Evolutionary conservation across 1,140 invertebrate genomes (phyloP).

Genomic region (Ceratitis capitata): DNA sequence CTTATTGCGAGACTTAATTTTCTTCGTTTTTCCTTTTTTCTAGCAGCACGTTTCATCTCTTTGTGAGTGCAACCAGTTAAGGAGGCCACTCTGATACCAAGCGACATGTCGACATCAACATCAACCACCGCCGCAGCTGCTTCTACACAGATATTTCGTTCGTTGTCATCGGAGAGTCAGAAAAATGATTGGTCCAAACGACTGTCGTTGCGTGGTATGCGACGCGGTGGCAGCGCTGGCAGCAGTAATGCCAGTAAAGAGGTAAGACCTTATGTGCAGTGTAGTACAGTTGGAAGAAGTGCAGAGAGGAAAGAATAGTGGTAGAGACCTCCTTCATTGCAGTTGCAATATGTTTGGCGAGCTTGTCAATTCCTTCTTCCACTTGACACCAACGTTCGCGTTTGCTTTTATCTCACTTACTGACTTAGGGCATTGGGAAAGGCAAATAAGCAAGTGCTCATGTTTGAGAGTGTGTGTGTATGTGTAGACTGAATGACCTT

Average conservation of each 20-base stretch:
- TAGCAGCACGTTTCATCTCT: background rate
- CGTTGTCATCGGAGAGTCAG: conserved; percentile 66
- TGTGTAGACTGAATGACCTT: background rate
- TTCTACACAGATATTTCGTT: conserved; percentile 59
- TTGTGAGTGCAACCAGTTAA: background rate
- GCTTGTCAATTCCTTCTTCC: background rate
- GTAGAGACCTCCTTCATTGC: too few species aligned
- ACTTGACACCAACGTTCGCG: background rate
- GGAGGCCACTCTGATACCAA: background rate
- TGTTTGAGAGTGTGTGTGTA: too few species aligned
- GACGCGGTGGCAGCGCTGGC: conserved; percentile 54
- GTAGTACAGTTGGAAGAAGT: too few species aligned
- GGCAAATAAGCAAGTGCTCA: background rate
- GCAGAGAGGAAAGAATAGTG: too few species aligned
- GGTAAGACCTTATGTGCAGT: conserved; percentile 50
- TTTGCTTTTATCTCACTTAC: background rate
- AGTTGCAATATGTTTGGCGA: background rate
- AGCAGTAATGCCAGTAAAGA: conserved; percentile 50
- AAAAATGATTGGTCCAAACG: conserved; percentile 71
- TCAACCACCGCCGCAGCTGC: conserved; percentile 21
- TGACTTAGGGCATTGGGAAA: background rate
- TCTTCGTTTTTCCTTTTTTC: background rate
- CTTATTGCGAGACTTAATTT: background rate
- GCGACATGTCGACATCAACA: background rate
- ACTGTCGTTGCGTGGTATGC: conserved; percentile 69